Evolutionary conservation across 2,797 vertebrate species (phyloP).

Genomic region (Pitangus sulphuratus): DNA sequence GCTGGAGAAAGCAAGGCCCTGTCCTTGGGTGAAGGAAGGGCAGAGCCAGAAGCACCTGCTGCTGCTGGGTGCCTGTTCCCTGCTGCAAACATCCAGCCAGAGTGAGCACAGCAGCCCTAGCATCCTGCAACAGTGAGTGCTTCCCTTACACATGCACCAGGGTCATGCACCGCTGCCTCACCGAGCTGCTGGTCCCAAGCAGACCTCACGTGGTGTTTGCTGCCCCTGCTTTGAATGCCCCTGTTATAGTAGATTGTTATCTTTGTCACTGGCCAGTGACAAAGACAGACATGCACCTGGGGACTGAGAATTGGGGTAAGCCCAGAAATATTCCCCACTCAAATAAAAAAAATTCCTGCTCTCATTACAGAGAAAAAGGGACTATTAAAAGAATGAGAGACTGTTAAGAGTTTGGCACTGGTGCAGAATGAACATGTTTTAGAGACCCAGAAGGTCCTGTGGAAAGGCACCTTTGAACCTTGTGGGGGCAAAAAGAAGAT

Average conservation of each 20-base stretch:
- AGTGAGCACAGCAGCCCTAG: neutral
- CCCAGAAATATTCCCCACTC: conserved; percentile 25
- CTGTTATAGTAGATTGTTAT: neutral
- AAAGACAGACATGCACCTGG: neutral
- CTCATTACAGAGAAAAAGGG: conserved; percentile 19
- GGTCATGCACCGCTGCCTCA: neutral
- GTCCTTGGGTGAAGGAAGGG: rapidly evolving
- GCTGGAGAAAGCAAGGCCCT: neutral
- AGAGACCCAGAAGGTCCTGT: neutral
- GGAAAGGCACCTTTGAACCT: neutral
- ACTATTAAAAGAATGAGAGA: neutral
- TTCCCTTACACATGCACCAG: rapidly evolving
- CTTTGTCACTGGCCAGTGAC: neutral
- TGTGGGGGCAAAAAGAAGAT: neutral
- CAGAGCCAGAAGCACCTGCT: neutral
- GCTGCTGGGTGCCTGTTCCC: neutral
- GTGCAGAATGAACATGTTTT: neutral
- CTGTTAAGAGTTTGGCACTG: neutral
- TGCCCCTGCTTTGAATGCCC: neutral
- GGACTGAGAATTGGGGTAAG: conserved; percentile 8
- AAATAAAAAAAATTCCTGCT: neutral
- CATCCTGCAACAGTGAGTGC: neutral
- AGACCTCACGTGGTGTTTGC: neutral
- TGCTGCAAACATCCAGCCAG: neutral
- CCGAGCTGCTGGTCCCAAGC: neutral